A percentile compares a stretch with the other conserved stretches of the same genome.
Evolutionary conservation across 2,113 vertebrate genomes (phyloP).

Genomic region (Callocephalon fimbriatum): DNA sequence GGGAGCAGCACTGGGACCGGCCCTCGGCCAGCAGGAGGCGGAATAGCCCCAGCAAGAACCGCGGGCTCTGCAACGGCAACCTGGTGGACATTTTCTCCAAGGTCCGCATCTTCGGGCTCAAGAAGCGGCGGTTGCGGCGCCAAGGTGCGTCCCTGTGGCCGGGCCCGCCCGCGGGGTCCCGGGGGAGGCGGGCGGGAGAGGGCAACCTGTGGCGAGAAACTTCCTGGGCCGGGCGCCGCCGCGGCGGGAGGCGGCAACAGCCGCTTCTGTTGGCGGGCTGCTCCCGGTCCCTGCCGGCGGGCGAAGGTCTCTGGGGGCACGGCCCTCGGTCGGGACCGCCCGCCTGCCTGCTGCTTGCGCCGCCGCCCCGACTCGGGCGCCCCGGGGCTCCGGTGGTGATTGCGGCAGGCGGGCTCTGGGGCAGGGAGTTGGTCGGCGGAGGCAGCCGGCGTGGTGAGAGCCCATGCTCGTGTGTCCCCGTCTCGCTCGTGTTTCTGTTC

Average conservation of each 20-base stretch:
- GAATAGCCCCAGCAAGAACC: constrained; percentile 96
- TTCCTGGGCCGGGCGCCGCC: neutral
- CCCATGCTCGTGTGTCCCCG: too few species aligned
- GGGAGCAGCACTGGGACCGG: constrained; percentile 96
- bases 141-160: constrained; percentile 85
- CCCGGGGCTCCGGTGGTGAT: neutral
- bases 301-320: neutral
- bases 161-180: neutral
- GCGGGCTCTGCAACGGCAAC: constrained; percentile 96
- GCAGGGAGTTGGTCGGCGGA: neutral
- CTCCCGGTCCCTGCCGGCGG: neutral
- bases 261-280: neutral
- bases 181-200: neutral
- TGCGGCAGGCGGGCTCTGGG: neutral
- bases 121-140: constrained; percentile 95
- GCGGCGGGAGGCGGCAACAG: neutral
- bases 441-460: neutral
- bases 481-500: neutral
- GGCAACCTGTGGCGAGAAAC: constrained; percentile 24
- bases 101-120: constrained; percentile 99
- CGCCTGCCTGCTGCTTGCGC: neutral
- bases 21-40: constrained; percentile 92
- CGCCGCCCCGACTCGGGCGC: too few species aligned
- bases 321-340: neutral
- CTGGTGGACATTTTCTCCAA: constrained; percentile 99